phyloP scores from a whole-genome alignment of 2,888 invertebrate species.

The Apotomis betuletana region DNA sequence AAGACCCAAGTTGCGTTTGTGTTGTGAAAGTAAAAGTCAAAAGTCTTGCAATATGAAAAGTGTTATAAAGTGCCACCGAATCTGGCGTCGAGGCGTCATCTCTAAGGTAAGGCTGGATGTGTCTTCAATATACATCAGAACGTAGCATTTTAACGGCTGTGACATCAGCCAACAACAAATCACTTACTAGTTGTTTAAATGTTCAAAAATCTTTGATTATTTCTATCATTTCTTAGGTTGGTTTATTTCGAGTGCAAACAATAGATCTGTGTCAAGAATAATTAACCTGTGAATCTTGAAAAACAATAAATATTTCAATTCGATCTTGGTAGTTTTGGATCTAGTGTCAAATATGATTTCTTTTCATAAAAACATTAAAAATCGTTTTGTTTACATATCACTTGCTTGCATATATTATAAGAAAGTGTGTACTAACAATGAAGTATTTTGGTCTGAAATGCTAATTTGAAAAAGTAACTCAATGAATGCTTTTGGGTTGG shows the following conservation, averaged over 20 bases:
- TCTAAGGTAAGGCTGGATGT: constrained; percentile 83
- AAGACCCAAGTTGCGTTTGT: constrained; percentile 81
- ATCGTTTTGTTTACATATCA: constrained; percentile 29
- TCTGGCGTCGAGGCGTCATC: constrained; percentile 81
- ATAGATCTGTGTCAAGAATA: constrained; percentile 23
- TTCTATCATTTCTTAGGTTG: constrained; percentile 27
- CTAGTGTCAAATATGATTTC: constrained; percentile 1
- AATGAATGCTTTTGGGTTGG: constrained; percentile 52
- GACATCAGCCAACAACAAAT: constrained; percentile 37
- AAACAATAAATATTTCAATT: neutral
- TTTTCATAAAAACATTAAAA: constrained; percentile 11
- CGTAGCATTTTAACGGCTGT: constrained; percentile 63
- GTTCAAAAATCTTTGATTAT: constrained; percentile 3
- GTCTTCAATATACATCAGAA: constrained; percentile 81
- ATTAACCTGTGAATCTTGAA: neutral
- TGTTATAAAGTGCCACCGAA: constrained; percentile 82
- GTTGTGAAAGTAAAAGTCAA: constrained; percentile 79
- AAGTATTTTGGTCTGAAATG: constrained; percentile 29
- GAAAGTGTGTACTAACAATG: constrained; percentile 39
- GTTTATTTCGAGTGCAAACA: constrained; percentile 31
- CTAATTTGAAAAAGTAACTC: constrained; percentile 32
- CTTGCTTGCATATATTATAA: constrained; percentile 32
- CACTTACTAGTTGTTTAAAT: constrained; percentile 20
- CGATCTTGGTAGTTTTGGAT: neutral
- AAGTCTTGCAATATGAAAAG: constrained; percentile 81